Evolutionary conservation across 2,797 vertebrate genomes (phyloP).

Genomic region (Sitta carolinensis): DNA sequence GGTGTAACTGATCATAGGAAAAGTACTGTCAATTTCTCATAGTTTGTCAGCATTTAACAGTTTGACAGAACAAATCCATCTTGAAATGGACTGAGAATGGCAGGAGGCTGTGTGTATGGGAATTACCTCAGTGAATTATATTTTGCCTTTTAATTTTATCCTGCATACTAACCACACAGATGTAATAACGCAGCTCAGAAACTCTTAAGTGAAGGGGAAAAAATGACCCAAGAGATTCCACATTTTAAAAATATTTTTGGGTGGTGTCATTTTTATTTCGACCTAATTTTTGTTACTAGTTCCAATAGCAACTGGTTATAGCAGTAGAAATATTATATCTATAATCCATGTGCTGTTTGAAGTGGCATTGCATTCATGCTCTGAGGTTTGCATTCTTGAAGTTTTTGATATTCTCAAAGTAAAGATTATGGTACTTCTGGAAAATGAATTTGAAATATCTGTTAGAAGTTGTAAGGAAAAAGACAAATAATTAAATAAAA

Average conservation of each 20-base stretch:
- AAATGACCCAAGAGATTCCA: not conserved
- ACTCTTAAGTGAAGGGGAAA: not conserved
- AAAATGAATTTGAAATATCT: constrained; percentile 50
- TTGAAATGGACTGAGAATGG: not conserved
- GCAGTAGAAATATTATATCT: constrained; percentile 29
- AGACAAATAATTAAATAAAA: constrained; percentile 29
- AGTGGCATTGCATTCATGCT: constrained; percentile 5
- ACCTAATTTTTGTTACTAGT: not conserved
- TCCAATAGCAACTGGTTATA: not conserved
- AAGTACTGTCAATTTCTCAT: not conserved
- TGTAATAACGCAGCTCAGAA: not conserved
- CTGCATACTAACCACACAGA: not conserved
- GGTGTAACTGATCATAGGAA: not conserved
- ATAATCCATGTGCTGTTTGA: constrained; percentile 29
- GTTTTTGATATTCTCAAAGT: constrained; percentile 54
- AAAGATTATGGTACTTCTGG: constrained; percentile 51
- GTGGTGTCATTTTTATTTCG: not conserved
- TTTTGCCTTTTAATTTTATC: not conserved
- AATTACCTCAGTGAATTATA: not conserved
- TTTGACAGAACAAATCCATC: not conserved
- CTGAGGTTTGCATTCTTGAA: constrained; percentile 48
- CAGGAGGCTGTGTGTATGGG: not conserved
- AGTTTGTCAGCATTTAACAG: not conserved
- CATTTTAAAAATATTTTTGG: not conserved
- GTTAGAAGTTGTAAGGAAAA: constrained; percentile 47